Evolutionary conservation across 2,797 vertebrate species (phyloP).

Genomic region (Holocentrus rufus): DNA sequence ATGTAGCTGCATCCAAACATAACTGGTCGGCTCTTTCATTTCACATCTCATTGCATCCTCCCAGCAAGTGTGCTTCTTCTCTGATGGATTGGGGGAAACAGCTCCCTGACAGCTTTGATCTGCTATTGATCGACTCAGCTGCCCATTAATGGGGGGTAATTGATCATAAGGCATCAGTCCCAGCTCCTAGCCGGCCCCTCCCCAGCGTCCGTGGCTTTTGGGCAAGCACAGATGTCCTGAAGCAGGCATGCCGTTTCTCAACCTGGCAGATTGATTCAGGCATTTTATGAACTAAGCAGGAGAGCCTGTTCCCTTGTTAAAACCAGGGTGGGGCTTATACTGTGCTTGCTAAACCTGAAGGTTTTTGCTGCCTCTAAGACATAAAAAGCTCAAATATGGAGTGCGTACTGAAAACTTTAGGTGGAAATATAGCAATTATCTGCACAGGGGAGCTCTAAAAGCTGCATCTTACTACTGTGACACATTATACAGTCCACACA

Average conservation of each 20-base stretch:
- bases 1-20: constrained; percentile 59
- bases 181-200: constrained; percentile 20
- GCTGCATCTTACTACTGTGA: constrained; percentile 21
- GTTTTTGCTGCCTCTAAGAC: background rate
- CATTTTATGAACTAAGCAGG: background rate
- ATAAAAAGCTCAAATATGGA: constrained; percentile 20
- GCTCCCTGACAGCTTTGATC: constrained; percentile 78
- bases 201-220: constrained; percentile 14
- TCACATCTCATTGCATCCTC: constrained; percentile 60
- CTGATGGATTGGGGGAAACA: constrained; percentile 69
- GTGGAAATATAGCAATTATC: constrained; percentile 9
- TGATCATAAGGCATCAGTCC: constrained; percentile 64
- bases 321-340: background rate
- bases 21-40: constrained; percentile 63
- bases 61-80: constrained; percentile 44
- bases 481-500: constrained; percentile 18
- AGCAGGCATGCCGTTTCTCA: constrained; percentile 2
- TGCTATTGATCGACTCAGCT: constrained; percentile 77
- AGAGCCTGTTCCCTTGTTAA: constrained; percentile 3
- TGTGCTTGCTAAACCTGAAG: background rate
- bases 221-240: constrained; percentile 21
- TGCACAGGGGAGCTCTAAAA: constrained; percentile 10
- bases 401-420: constrained; percentile 26
- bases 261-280: background rate
- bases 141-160: constrained; percentile 72